These are phyloP conservation scores for Alethe castanea DNA, from an alignment of 2,113 vertebrate species.

Conservation along the genomic window DNA sequence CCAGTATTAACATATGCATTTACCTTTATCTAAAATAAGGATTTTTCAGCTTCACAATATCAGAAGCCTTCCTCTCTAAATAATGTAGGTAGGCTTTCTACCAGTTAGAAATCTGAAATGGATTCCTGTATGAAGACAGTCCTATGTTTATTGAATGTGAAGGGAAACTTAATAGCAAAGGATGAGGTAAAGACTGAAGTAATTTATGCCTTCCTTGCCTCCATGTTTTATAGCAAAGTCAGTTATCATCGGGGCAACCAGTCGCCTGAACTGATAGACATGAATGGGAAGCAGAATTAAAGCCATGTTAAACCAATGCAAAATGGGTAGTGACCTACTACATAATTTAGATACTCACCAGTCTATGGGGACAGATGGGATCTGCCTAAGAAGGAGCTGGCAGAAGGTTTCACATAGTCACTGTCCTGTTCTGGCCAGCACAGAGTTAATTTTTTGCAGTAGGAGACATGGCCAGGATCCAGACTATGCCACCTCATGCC, in stretches of 20 bases:
- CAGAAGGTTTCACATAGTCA: background rate
- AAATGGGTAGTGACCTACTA: background rate
- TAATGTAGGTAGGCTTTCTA: background rate
- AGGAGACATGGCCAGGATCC: background rate
- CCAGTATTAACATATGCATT: background rate
- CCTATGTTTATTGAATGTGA: fast-evolving
- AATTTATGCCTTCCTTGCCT: background rate
- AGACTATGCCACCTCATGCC: fast-evolving
- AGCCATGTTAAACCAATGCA: fast-evolving
- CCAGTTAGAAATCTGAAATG: background rate
- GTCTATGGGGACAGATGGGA: fast-evolving
- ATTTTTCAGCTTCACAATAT: background rate
- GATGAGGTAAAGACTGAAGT: background rate
- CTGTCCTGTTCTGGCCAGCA: background rate
- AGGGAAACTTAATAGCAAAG: background rate
- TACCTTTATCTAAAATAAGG: background rate
- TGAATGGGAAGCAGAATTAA: background rate
- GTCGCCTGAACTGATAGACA: fast-evolving
- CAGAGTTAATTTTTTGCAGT: background rate
- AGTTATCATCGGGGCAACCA: fast-evolving
- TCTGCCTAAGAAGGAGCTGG: background rate
- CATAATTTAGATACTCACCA: background rate
- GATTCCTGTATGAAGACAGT: background rate
- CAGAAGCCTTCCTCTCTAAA: background rate
- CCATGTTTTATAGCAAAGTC: background rate